Evolutionary conservation across 1,140 invertebrate genomes (phyloP).

Genomic region (Cyclina sinensis): DNA sequence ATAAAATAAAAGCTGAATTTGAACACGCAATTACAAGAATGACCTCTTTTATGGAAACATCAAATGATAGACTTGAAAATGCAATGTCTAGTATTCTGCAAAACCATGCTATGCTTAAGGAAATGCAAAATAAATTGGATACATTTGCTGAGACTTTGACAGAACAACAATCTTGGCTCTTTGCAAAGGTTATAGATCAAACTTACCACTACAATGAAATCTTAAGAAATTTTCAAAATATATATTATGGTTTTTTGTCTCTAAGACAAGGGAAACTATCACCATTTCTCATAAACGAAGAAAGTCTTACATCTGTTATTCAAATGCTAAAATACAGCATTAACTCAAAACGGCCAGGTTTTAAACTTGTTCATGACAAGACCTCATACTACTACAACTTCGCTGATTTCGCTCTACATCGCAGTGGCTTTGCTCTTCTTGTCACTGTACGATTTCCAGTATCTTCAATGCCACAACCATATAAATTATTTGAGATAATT

Average conservation of each 20-base stretch:
- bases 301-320: not conserved
- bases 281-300: not conserved
- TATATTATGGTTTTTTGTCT: not conserved
- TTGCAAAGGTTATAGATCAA: not conserved
- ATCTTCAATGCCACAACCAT: not conserved
- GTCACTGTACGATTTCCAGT: too few relatives aligned
- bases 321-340: too few relatives aligned
- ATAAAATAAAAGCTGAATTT: not conserved
- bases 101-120: too few relatives aligned
- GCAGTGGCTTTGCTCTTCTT: too few relatives aligned
- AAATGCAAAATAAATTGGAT: too few relatives aligned
- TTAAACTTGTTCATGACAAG: too few relatives aligned
- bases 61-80: not conserved
- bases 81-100: not conserved
- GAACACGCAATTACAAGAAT: not conserved
- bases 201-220: not conserved
- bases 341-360: too few relatives aligned
- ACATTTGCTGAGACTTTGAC: too few relatives aligned
- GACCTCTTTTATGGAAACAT: not conserved
- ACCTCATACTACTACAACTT: too few relatives aligned
- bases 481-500: not conserved
- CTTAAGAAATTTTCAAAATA: not conserved
- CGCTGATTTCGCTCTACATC: too few relatives aligned
- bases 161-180: not conserved
- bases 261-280: not conserved